Conservation (phyloP, 2,113 vertebrate genomes). For the Pavo muticus region DNA sequence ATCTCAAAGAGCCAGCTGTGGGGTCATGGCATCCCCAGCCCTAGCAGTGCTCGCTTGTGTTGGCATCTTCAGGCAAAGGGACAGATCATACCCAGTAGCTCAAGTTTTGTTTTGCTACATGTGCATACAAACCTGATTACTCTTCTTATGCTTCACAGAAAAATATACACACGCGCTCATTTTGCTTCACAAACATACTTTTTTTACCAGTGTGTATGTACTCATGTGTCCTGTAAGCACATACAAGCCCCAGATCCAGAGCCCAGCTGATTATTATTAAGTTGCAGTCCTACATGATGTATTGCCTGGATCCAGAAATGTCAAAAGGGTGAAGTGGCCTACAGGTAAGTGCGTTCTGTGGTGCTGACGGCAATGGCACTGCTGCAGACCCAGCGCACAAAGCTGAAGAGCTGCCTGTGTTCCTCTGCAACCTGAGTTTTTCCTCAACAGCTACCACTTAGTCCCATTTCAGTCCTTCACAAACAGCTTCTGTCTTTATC, state of each 20-base stretch:
- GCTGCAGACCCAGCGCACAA: background rate
- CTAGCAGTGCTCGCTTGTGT: background rate
- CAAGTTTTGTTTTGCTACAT: background rate
- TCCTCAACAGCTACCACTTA: background rate
- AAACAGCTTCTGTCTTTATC: constrained; percentile 25
- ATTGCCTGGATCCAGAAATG: background rate
- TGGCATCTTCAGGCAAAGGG: background rate
- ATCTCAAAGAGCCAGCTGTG: background rate
- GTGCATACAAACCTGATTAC: background rate
- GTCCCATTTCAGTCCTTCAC: constrained; percentile 2
- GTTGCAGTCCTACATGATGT: background rate
- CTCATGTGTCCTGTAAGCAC: background rate
- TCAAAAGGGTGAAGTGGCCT: background rate
- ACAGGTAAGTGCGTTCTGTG: background rate
- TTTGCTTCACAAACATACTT: background rate
- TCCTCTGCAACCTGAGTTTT: background rate
- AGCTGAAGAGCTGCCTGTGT: background rate
- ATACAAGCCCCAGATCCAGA: background rate
- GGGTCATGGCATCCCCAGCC: background rate
- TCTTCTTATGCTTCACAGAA: background rate
- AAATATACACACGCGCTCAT: background rate
- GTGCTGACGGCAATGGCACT: background rate
- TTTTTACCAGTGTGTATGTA: background rate
- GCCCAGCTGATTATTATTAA: background rate
- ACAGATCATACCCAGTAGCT: background rate